Evolutionary conservation across 2,888 invertebrate species (phyloP).

Genomic region (Mactromeris polynyma): DNA sequence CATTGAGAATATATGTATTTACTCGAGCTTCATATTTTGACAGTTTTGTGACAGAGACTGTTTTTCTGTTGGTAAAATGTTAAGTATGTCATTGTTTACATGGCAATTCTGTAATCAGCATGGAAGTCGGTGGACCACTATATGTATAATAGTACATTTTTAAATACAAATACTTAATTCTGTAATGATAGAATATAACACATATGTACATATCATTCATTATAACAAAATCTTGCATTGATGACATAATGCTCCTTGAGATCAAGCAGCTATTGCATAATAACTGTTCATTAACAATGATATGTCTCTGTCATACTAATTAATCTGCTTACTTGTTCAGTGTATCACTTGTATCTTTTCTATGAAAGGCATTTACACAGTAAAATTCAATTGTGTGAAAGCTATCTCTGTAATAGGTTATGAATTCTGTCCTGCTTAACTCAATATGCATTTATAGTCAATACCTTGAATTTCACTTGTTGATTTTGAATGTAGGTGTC

Average conservation of each 20-base stretch:
- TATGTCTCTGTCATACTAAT: not conserved
- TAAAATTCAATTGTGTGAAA: not conserved
- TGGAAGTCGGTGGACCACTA: not conserved
- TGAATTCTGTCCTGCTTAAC: not conserved
- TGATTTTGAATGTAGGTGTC: no score
- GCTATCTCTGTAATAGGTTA: not conserved
- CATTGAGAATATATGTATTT: not conserved
- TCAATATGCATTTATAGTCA: no score
- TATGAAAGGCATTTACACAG: not conserved
- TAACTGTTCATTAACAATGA: not conserved
- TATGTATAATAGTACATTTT: not conserved
- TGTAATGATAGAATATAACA: not conserved
- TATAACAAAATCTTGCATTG: not conserved
- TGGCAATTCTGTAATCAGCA: not conserved
- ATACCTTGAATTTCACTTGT: no score
- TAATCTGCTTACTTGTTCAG: not conserved
- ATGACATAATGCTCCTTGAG: not conserved
- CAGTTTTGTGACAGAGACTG: not conserved
- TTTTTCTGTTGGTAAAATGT: not conserved
- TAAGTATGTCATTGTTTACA: not conserved
- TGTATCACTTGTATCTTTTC: not conserved
- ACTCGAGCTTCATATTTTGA: not conserved
- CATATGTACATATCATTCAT: slow-evolving; percentile 2
- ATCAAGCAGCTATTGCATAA: not conserved
- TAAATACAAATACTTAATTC: no score